Conservation (phyloP, 2,888 invertebrate genomes). For the Sminthurides aquaticus region DNA sequence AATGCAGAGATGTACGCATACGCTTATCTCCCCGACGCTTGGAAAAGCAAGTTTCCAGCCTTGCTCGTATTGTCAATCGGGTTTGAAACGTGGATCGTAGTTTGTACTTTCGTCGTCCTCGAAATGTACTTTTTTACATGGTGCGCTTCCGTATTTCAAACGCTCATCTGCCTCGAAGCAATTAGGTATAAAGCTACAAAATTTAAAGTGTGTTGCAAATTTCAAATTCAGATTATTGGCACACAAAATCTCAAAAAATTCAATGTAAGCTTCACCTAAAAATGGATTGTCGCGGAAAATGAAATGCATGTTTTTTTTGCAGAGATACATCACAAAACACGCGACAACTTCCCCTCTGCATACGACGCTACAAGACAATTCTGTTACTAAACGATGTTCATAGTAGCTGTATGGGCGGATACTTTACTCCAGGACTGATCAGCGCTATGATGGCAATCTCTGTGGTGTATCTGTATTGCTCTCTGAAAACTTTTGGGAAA, state of each 20-base stretch:
- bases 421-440: background rate
- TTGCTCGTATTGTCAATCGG: background rate
- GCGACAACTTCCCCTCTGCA: background rate
- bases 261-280: too few species aligned
- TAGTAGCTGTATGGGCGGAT: background rate
- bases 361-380: background rate
- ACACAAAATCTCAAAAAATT: too few species aligned
- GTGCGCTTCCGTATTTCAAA: slow-evolving; percentile 4
- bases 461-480: background rate
- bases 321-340: background rate
- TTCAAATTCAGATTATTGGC: too few species aligned
- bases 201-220: too few species aligned
- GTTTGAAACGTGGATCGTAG: background rate
- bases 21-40: background rate
- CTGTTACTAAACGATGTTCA: background rate
- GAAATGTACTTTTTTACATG: background rate
- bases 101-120: background rate
- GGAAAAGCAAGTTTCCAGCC: background rate
- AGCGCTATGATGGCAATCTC: background rate
- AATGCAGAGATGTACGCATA: background rate
- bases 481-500: background rate
- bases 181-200: background rate
- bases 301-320: background rate
- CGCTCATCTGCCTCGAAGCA: background rate
- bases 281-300: too few species aligned